Conservation (phyloP, 2,797 vertebrate genomes). For the Microctenopoma stevenorrisi region DNA sequence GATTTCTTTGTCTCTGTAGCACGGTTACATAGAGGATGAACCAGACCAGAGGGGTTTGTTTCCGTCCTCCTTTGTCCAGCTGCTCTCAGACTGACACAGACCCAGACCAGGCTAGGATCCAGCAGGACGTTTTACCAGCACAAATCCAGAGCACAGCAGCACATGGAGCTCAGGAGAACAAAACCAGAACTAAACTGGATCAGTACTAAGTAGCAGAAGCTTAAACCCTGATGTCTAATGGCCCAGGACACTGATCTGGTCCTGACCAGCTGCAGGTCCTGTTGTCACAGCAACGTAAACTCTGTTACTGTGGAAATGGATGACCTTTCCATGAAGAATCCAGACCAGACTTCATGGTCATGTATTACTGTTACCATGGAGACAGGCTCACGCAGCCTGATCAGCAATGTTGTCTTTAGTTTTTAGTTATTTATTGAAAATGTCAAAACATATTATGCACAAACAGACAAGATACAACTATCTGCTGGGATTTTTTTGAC, state of each 20-base stretch:
- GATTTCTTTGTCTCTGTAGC: slow-evolving; percentile 69
- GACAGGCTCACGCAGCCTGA: slow-evolving; percentile 1
- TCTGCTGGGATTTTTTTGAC: slow-evolving; percentile 34
- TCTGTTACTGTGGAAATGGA: slow-evolving; percentile 37
- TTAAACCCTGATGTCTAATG: not conserved
- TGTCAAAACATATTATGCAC: slow-evolving; percentile 16
- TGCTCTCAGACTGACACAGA: slow-evolving; percentile 77
- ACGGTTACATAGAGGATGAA: slow-evolving; percentile 87
- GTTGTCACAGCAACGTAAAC: slow-evolving; percentile 26
- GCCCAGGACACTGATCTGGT: not conserved
- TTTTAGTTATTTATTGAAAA: slow-evolving; percentile 43
- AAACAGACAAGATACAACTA: slow-evolving; percentile 21
- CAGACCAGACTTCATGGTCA: slow-evolving; percentile 2
- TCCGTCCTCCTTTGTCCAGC: slow-evolving; percentile 86
- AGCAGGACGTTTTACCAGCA: not conserved
- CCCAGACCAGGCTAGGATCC: slow-evolving; percentile 1
- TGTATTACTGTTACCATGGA: slow-evolving; percentile 21
- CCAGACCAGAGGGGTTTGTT: slow-evolving; percentile 87
- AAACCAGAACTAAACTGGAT: slow-evolving; percentile 9
- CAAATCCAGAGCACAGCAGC: slow-evolving; percentile 17
- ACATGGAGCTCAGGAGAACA: slow-evolving; percentile 19
- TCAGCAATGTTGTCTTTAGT: slow-evolving; percentile 18
- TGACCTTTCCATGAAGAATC: slow-evolving; percentile 12
- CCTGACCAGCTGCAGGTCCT: not conserved
- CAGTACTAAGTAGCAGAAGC: not conserved